Evolutionary conservation across 1,140 invertebrate genomes (phyloP).

Genomic region (Ceratoteleas bidentatus): DNA sequence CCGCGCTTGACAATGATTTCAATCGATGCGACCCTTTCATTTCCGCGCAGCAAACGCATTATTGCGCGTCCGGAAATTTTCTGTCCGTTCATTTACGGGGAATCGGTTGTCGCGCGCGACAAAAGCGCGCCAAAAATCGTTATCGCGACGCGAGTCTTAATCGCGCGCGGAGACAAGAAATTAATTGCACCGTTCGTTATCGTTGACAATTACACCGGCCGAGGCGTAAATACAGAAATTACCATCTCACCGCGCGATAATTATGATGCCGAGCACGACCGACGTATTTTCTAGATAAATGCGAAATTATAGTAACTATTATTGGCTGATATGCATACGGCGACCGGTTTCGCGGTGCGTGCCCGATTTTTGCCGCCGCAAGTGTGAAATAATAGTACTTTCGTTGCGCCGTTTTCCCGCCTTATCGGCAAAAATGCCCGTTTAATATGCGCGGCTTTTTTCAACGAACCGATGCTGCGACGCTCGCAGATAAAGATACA

Average conservation of each 20-base stretch:
- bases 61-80: slow-evolving; percentile 62
- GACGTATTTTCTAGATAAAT: slow-evolving; percentile 39
- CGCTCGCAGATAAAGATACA: too few species aligned
- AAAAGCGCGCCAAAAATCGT: slow-evolving; percentile 43
- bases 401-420: background rate
- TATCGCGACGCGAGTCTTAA: slow-evolving; percentile 22
- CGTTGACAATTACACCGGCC: slow-evolving; percentile 14
- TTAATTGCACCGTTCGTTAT: slow-evolving; percentile 25
- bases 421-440: too few species aligned
- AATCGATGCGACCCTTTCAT: slow-evolving; percentile 64
- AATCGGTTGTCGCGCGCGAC: slow-evolving; percentile 18
- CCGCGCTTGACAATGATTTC: slow-evolving; percentile 63
- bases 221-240: slow-evolving; percentile 24
- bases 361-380: background rate
- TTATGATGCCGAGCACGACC: slow-evolving; percentile 13
- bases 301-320: slow-evolving; percentile 35
- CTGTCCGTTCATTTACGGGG: slow-evolving; percentile 55
- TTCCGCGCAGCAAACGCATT: slow-evolving; percentile 53
- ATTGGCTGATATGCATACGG: slow-evolving; percentile 17
- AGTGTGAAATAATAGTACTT: slow-evolving; percentile 28
- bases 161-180: slow-evolving; percentile 30
- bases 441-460: too few species aligned
- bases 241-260: slow-evolving; percentile 25
- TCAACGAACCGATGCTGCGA: too few species aligned
- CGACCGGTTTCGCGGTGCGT: slow-evolving; percentile 33